phyloP scores from a whole-genome alignment of 2,888 invertebrate species.

The Taphrorychus bicolor region DNA sequence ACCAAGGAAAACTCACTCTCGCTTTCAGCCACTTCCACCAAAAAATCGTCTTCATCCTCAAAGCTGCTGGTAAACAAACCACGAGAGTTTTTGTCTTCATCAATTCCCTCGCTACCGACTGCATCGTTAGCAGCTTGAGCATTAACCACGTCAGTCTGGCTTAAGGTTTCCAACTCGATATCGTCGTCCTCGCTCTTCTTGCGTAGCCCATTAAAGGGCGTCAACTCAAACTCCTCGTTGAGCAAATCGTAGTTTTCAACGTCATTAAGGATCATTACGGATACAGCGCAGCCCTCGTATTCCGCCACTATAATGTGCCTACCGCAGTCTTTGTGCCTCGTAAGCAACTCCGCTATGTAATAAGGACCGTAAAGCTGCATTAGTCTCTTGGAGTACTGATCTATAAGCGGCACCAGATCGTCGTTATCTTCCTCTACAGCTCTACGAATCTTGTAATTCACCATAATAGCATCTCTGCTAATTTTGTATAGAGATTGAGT shows the following conservation, averaged over 20 bases:
- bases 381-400: constrained; percentile 62
- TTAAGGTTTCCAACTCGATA: constrained; percentile 11
- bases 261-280: constrained; percentile 60
- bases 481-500: constrained; percentile 55
- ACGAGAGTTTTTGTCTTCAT: too few species aligned
- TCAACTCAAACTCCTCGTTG: constrained; percentile 68
- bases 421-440: constrained; percentile 80
- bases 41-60: constrained; percentile 43
- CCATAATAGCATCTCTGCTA: constrained; percentile 50
- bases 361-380: constrained; percentile 68
- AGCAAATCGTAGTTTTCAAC: constrained; percentile 66
- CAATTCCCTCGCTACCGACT: too few species aligned
- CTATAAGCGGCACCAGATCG: constrained; percentile 70
- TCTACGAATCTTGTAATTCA: constrained; percentile 61
- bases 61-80: too few species aligned
- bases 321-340: constrained; percentile 58
- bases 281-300: constrained; percentile 44
- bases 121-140: constrained; percentile 12
- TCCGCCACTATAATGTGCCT: constrained; percentile 61
- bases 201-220: constrained; percentile 65
- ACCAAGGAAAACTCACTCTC: constrained; percentile 47
- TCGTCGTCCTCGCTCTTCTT: constrained; percentile 55
- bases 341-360: constrained; percentile 73
- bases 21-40: constrained; percentile 28
- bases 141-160: constrained; percentile 22